Evolutionary conservation across 1,140 invertebrate genomes (phyloP).

Genomic region (Cyclina sinensis): DNA sequence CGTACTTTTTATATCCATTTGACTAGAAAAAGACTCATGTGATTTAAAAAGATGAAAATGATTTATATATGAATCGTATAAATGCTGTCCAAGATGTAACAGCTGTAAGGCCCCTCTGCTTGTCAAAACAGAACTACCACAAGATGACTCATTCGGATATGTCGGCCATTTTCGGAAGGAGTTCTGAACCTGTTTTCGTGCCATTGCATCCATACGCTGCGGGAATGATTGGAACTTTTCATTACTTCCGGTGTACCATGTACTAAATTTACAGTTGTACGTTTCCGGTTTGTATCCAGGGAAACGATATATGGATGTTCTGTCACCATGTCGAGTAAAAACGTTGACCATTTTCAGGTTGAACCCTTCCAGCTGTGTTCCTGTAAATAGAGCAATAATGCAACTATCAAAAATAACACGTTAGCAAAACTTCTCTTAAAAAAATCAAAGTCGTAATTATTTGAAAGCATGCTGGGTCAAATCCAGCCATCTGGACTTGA

Average conservation of each 20-base stretch:
- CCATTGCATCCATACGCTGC: slow-evolving; percentile 58
- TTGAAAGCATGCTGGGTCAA: no score
- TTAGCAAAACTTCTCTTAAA: no score
- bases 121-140: slow-evolving; percentile 91
- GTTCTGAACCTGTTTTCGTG: slow-evolving; percentile 81
- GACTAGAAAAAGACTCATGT: slow-evolving; percentile 87
- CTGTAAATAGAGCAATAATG: slow-evolving; percentile 83
- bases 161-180: slow-evolving; percentile 94
- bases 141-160: slow-evolving; percentile 89
- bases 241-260: slow-evolving; percentile 76
- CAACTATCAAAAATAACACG: no score
- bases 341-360: slow-evolving; percentile 92
- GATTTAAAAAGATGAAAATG: slow-evolving; percentile 88
- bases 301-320: slow-evolving; percentile 93
- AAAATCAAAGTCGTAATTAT: no score
- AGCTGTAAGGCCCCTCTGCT: slow-evolving; percentile 91
- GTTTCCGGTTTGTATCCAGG: slow-evolving; percentile 89
- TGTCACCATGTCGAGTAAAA: slow-evolving; percentile 95
- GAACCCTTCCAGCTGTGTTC: slow-evolving; percentile 89
- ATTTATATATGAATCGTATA: slow-evolving; percentile 91
- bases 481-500: no score
- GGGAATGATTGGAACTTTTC: slow-evolving; percentile 70
- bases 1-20: slow-evolving; percentile 93
- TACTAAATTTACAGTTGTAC: slow-evolving; percentile 91
- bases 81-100: slow-evolving; percentile 91